Base-by-base conservation (phyloP, 2,113 vertebrate species). In the Steatornis caripensis region DNA sequence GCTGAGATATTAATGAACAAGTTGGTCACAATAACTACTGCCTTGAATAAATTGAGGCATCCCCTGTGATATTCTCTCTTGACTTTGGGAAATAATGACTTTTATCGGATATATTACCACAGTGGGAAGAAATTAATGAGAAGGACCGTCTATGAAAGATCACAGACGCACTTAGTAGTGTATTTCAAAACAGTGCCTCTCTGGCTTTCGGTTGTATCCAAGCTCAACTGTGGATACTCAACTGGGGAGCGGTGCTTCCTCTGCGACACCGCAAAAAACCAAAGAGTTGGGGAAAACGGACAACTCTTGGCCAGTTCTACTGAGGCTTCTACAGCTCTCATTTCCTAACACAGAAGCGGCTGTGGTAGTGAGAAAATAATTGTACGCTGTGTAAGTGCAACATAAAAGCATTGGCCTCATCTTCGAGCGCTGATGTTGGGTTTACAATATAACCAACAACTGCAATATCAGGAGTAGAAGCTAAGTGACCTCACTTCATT, bases 261-360 rank as follows among this genome's bases (percentile, higher is more conserved):
- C 55, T 70, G n/a, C 3, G 0, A 22, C n/a, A 14, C 46, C 2
- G 0, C 54, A 36, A 23, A 64, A 22, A 23, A n/a, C n/a, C n/a
- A n/a, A 34, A 22, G 20, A 24, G 53, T 27, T 54, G 81, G 48
- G 53, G 39, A 13, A 54, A 57, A 48, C 2, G 3, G 46, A 34
- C 41, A 57, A 21, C 32, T 30, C 46, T 34, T 54, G 66, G 30
- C 39, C 53, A 74, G 3, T 60, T 41, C 79, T 84, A 58, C 79
- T 24, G 22, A 46, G 46, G n/a, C 27, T 13, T 23, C 34, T 54
- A 30, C 1, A 4, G 24, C 68, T 62, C 58, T 60, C 3, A 2
- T 43, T 27, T 39, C 55, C 45, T 46, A 14, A 27, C 37, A 15
- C n/a, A 36, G 51, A 19, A 32, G 62, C 0, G 0, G 39, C 39